Conservation (phyloP, 2,797 vertebrate genomes). For the Intellagama lesueurii region DNA sequence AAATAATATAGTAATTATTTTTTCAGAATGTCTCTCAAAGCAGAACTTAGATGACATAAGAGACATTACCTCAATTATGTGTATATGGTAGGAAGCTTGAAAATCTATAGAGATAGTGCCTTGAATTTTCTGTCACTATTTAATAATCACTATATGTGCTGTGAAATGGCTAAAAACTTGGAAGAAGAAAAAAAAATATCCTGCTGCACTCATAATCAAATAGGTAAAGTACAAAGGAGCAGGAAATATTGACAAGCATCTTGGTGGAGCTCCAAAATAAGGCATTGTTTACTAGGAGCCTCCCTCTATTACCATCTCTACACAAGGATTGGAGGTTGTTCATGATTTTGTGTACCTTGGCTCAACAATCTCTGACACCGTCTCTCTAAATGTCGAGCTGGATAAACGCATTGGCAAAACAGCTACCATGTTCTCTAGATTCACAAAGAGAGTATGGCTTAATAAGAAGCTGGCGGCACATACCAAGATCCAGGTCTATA, state of each 20-base stretch:
- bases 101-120: background rate
- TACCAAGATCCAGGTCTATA: too few species aligned
- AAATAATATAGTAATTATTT: background rate
- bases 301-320: too few species aligned
- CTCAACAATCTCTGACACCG: too few species aligned
- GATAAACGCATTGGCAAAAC: too few species aligned
- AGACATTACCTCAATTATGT: background rate
- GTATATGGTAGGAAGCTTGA: background rate
- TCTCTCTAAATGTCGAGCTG: too few species aligned
- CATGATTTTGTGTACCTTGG: too few species aligned
- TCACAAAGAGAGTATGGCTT: too few species aligned
- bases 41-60: background rate
- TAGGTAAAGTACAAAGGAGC: constrained; percentile 14
- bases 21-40: background rate
- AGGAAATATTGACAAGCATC: constrained; percentile 33
- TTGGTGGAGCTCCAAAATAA: constrained; percentile 21
- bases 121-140: background rate
- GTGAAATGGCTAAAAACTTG: background rate
- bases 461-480: too few species aligned
- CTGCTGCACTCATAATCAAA: background rate
- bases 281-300: constrained; percentile 11
- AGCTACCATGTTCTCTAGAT: too few species aligned
- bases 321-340: too few species aligned
- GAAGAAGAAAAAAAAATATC: background rate
- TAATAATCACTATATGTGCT: constrained; percentile 2